Percentiles rank a stretch among this genome's conserved stretches.
These are phyloP conservation scores for Deladenus siricidicola DNA, from an alignment of 2,888 invertebrate species.

Conservation along the genomic window DNA sequence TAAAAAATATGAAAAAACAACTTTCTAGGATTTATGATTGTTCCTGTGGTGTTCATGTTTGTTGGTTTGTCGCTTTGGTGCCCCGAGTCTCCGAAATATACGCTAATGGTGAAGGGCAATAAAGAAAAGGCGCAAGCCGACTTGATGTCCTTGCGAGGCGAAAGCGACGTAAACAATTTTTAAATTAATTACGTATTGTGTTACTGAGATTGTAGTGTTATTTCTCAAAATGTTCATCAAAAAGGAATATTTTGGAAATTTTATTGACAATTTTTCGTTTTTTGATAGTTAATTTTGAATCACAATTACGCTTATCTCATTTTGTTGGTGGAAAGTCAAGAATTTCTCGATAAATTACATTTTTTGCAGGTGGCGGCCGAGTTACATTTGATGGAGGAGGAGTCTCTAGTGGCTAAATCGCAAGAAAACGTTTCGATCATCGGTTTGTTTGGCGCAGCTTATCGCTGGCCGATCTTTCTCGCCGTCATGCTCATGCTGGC, in stretches of 20 bases:
- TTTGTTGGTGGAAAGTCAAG: too few species aligned
- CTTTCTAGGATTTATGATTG: too few species aligned
- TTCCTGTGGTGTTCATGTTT: too few species aligned
- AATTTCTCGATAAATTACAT: too few species aligned
- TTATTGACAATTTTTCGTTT: slow-evolving; percentile 60
- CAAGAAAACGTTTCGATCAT: slow-evolving; percentile 23
- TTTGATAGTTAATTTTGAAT: background rate
- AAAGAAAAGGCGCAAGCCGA: slow-evolving; percentile 42
- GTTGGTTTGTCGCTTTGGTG: too few species aligned
- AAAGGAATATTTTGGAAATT: background rate
- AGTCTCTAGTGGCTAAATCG: slow-evolving; percentile 34
- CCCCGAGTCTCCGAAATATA: slow-evolving; percentile 75
- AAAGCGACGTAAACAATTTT: slow-evolving; percentile 61
- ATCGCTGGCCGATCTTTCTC: slow-evolving; percentile 72
- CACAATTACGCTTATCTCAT: background rate
- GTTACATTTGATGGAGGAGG: slow-evolving; percentile 40
- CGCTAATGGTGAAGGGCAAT: slow-evolving; percentile 53
- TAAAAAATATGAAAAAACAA: too few species aligned
- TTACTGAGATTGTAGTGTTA: slow-evolving; percentile 58
- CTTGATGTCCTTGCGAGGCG: slow-evolving; percentile 70
- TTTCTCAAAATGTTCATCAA: background rate
- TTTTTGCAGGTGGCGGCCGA: slow-evolving; percentile 54
- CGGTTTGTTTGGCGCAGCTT: slow-evolving; percentile 43
- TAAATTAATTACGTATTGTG: background rate
- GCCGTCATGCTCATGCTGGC: slow-evolving; percentile 74